Evolutionary conservation across 2,888 invertebrate genomes (phyloP).

Genomic region (Megastigmus dorsalis): DNA sequence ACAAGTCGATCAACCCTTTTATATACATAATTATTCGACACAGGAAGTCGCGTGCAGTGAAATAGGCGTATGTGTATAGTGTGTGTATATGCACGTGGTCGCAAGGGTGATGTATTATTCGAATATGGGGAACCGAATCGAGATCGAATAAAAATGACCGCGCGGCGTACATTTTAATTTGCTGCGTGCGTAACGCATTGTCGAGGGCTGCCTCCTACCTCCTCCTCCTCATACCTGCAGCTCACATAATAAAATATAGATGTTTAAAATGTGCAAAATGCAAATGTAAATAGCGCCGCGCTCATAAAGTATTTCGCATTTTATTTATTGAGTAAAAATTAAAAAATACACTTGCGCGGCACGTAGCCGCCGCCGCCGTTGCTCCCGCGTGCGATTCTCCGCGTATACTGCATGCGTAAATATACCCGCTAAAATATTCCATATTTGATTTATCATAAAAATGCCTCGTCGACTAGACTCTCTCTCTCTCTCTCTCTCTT

Average conservation of each 20-base stretch:
- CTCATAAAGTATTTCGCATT: constrained; percentile 26
- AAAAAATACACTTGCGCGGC: neutral
- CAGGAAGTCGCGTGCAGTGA: no score
- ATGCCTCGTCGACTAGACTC: neutral
- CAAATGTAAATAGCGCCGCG: constrained; percentile 10
- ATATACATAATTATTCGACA: no score
- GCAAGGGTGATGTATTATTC: no score
- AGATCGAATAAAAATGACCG: constrained; percentile 5
- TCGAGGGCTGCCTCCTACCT: neutral
- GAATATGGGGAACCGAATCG: no score
- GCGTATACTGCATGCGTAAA: no score
- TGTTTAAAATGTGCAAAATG: constrained; percentile 20
- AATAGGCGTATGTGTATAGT: no score
- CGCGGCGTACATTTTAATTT: constrained; percentile 16
- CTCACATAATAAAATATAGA: constrained; percentile 25
- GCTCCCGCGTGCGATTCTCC: no score
- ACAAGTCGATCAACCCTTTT: no score
- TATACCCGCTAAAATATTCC: constrained; percentile 7
- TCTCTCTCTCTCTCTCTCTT: neutral
- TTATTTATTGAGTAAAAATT: constrained; percentile 32
- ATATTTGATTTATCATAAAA: constrained; percentile 33
- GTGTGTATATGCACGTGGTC: no score
- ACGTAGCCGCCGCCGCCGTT: neutral
- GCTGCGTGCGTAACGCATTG: neutral
- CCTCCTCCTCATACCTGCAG: neutral